Conservation (phyloP, 2,113 vertebrate genomes). For the Pontoporia blainvillei region DNA sequence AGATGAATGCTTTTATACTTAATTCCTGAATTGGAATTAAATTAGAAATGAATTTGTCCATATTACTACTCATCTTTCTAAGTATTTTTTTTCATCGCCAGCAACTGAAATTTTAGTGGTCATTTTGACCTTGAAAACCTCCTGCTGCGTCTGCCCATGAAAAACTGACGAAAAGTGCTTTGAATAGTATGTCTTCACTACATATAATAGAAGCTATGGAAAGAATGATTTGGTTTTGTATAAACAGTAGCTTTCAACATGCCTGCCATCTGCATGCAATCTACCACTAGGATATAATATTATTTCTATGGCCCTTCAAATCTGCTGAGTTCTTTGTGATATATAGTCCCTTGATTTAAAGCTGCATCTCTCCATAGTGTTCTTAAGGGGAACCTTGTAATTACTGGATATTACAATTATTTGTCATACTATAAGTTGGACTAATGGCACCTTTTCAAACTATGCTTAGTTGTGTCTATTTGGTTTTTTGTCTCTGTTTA, state of each 20-base stretch:
- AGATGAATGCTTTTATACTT: not conserved
- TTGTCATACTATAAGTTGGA: not conserved
- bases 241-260: constrained; percentile 65
- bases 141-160: not conserved
- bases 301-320: not conserved
- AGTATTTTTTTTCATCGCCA: not conserved
- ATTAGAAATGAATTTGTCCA: not conserved
- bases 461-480: not conserved
- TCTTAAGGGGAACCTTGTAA: not conserved
- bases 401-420: not conserved
- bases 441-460: not conserved
- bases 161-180: constrained; percentile 38
- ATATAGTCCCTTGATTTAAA: not conserved
- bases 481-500: not conserved
- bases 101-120: not conserved
- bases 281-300: constrained; percentile 24
- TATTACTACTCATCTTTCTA: not conserved
- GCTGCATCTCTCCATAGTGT: not conserved
- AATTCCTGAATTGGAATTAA: not conserved
- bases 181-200: constrained; percentile 33
- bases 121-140: constrained; percentile 53
- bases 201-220: not conserved
- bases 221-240: constrained; percentile 42
- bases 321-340: not conserved
- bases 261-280: constrained; percentile 43